These are phyloP conservation scores for Nomada lathburiana DNA, from an alignment of 2,888 invertebrate genomes.

Conservation along the genomic window DNA sequence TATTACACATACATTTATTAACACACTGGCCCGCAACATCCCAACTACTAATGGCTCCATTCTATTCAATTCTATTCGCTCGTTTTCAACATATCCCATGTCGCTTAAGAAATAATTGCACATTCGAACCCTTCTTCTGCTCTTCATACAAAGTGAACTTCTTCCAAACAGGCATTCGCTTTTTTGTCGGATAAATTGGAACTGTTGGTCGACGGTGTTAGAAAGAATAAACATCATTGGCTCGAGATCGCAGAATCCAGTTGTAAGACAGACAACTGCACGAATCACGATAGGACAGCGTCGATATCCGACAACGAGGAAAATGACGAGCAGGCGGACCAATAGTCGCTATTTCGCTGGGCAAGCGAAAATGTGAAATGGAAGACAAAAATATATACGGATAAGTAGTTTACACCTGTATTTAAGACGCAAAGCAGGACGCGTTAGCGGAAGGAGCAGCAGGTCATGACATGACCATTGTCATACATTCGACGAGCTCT, in stretches of 20 bases:
- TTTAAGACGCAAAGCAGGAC: slow-evolving; percentile 2
- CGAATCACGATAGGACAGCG: slow-evolving; percentile 81
- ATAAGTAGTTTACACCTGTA: slow-evolving; percentile 13
- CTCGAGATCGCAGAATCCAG: slow-evolving; percentile 88
- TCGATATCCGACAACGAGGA: slow-evolving; percentile 73
- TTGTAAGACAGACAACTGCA: slow-evolving; percentile 76
- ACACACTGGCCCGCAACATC: too few species aligned
- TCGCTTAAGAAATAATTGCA: too few species aligned
- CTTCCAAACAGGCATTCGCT: slow-evolving; percentile 90
- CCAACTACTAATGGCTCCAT: too few species aligned
- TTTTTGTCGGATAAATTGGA: slow-evolving; percentile 91
- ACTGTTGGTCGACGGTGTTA: slow-evolving; percentile 93
- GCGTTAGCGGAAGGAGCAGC: not conserved
- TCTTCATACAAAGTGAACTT: slow-evolving; percentile 2
- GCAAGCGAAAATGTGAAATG: slow-evolving; percentile 18
- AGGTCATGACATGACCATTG: slow-evolving; percentile 31
- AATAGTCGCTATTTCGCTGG: slow-evolving; percentile 59
- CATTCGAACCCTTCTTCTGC: too few species aligned
- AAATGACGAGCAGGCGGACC: slow-evolving; percentile 70
- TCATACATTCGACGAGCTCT: slow-evolving; percentile 14
- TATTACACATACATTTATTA: too few species aligned
- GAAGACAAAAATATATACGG: not conserved
- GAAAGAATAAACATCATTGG: slow-evolving; percentile 94
- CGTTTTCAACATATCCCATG: too few species aligned
- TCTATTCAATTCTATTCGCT: too few species aligned